These are phyloP conservation scores for Brachypteracias leptosomus DNA, from an alignment of 2,113 vertebrate species.

Conservation along the genomic window DNA sequence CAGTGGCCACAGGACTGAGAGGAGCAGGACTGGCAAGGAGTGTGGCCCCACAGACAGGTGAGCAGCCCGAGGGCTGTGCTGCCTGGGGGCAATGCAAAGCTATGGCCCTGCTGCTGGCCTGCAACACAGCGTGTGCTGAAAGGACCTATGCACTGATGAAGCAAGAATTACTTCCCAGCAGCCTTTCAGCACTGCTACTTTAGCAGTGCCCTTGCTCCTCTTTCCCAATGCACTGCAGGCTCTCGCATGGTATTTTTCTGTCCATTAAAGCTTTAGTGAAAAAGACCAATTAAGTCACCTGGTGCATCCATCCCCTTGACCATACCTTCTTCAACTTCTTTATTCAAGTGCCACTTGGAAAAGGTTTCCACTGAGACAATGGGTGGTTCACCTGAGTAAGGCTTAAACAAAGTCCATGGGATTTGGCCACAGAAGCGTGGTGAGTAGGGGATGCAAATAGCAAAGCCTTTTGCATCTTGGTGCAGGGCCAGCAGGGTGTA, in stretches of 20 bases:
- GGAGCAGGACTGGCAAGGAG: too few species aligned
- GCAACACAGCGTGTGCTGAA: neutral
- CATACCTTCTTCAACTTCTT: neutral
- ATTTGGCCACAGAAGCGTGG: neutral
- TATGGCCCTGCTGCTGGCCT: neutral
- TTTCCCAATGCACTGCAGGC: neutral
- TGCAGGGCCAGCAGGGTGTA: neutral
- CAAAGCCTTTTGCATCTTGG: neutral
- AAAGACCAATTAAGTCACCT: neutral
- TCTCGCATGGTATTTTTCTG: neutral
- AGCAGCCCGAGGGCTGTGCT: neutral
- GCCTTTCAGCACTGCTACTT: neutral
- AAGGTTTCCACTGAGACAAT: neutral
- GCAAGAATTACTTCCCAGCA: neutral
- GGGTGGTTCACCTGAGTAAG: neutral
- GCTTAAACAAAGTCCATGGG: neutral
- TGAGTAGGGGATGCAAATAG: neutral
- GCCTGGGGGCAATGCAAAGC: fast-evolving
- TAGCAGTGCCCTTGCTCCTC: neutral
- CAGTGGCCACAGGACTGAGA: neutral
- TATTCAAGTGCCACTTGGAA: neutral
- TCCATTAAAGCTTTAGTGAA: neutral
- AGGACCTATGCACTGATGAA: neutral
- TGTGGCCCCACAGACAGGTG: fast-evolving
- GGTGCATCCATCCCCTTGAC: neutral